Percentiles rank a stretch among this genome's conserved stretches.
Conservation (phyloP, 2,888 invertebrate genomes). For the Agrotis clavis region DNA sequence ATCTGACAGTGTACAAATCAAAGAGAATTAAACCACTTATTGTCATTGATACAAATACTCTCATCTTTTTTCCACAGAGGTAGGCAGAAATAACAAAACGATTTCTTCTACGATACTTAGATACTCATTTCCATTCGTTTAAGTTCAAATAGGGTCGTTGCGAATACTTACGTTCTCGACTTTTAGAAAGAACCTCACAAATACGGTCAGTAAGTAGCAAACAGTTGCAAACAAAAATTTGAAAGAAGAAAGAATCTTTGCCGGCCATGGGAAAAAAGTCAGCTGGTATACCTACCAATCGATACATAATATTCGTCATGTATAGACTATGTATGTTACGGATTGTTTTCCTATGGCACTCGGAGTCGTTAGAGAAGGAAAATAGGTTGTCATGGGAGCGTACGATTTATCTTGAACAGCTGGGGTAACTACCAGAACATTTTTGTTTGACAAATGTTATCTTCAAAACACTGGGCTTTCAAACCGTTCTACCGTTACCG, state of each 20-base stretch:
- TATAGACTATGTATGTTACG: slow-evolving; percentile 7
- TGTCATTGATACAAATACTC: neutral
- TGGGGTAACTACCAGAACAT: neutral
- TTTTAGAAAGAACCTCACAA: too few relatives aligned
- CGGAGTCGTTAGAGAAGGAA: slow-evolving; percentile 19
- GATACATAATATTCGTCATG: neutral
- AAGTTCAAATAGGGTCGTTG: too few relatives aligned
- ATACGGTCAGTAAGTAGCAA: too few relatives aligned
- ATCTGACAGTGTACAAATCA: neutral
- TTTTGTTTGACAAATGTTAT: neutral
- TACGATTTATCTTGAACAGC: neutral
- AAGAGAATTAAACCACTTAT: too few relatives aligned
- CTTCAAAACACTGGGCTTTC: neutral
- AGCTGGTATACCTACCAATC: slow-evolving; percentile 11
- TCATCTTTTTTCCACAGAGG: too few relatives aligned
- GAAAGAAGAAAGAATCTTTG: neutral
- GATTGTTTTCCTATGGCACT: slow-evolving; percentile 26
- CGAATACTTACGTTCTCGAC: too few relatives aligned
- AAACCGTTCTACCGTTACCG: too few relatives aligned
- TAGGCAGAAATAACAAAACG: too few relatives aligned
- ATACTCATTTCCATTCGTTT: too few relatives aligned
- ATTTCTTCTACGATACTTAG: too few relatives aligned
- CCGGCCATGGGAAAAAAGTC: slow-evolving; percentile 32
- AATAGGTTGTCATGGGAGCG: slow-evolving; percentile 27
- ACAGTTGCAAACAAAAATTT: neutral